Conservation (phyloP, 1,140 invertebrate genomes). For the Drosophila athabasca region DNA sequence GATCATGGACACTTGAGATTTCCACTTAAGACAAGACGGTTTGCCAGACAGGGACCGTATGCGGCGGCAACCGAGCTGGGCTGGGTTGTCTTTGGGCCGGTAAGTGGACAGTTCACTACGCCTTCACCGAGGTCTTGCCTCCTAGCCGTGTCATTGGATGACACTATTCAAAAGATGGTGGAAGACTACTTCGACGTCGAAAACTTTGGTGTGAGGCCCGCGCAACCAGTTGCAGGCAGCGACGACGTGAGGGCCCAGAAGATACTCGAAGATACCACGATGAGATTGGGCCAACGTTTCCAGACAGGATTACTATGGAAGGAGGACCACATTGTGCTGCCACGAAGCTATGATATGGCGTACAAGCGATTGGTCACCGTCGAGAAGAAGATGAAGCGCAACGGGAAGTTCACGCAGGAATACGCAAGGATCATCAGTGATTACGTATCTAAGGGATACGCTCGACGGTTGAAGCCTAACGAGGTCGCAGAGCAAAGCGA, state of each 20-base stretch:
- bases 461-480: not conserved
- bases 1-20: constrained; percentile 2
- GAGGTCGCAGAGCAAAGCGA: not conserved
- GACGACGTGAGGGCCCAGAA: no score
- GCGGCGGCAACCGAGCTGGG: constrained; percentile 1
- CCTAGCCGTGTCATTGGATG: constrained; percentile 11
- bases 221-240: no score
- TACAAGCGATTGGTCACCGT: constrained; percentile 6
- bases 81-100: not conserved
- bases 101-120: not conserved
- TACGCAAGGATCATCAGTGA: constrained; percentile 9
- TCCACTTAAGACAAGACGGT: not conserved
- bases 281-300: no score
- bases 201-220: no score
- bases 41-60: not conserved
- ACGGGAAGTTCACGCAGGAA: not conserved
- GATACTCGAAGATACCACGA: no score
- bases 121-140: constrained; percentile 3
- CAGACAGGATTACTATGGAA: not conserved
- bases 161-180: not conserved
- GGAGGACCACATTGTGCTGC: constrained; percentile 9
- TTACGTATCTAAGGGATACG: constrained; percentile 9
- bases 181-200: no score
- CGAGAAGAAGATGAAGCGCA: constrained; percentile 5
- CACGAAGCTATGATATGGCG: constrained; percentile 9